phyloP scores from a whole-genome alignment of 1,140 invertebrate species.

The Galleria mellonella region DNA sequence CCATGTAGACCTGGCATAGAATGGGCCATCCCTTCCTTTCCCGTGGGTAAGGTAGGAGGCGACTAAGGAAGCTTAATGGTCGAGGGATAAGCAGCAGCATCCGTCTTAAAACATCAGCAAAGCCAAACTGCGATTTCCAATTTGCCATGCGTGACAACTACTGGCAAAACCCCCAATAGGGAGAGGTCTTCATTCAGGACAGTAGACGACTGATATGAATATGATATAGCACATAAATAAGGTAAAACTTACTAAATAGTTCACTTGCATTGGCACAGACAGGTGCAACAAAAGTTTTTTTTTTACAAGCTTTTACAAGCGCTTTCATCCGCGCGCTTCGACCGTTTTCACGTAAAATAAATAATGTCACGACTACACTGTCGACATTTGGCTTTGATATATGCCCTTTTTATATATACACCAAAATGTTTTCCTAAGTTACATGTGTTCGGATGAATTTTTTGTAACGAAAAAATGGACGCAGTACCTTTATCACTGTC shows the following conservation, averaged over 20 bases:
- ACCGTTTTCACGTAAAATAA: conserved; percentile 51
- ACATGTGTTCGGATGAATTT: conserved; percentile 6
- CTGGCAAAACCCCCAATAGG: no score
- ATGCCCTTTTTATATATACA: conserved; percentile 23
- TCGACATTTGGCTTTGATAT: conserved; percentile 27
- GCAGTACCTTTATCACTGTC: conserved; percentile 1
- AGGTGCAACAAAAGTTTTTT: conserved; percentile 26
- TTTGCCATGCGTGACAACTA: no score
- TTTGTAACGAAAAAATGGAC: conserved; percentile 1
- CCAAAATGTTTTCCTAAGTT: conserved; percentile 27
- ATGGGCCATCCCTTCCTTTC: no score
- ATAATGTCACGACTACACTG: conserved; percentile 36
- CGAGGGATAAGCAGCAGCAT: no score
- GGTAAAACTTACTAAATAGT: conserved; percentile 51
- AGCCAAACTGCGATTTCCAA: no score
- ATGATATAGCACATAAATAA: neutral
- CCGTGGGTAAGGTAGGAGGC: no score
- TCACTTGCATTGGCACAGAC: conserved; percentile 27
- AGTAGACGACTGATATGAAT: no score
- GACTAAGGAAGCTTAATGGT: no score
- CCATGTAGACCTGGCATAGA: no score
- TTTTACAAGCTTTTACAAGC: no score
- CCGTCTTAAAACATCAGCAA: no score
- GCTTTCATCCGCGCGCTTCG: conserved; percentile 24
- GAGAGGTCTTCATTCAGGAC: no score